Base-by-base conservation (phyloP, 2,797 vertebrate genomes). In the Champsocephalus gunnari region DNA sequence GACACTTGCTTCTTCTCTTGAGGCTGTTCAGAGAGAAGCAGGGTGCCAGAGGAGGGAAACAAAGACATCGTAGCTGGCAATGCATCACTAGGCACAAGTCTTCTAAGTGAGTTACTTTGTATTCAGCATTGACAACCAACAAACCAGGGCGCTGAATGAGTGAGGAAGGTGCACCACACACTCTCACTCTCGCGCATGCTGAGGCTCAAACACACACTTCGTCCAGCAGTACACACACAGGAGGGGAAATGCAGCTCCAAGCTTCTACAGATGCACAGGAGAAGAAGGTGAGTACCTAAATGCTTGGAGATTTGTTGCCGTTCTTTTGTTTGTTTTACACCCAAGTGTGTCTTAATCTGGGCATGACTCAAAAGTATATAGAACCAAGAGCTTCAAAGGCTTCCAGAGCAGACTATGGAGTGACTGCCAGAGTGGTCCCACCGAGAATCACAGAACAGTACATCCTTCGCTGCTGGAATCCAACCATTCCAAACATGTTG, bases 241-340 rank as follows among this genome's bases (percentile, higher is more conserved):
- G 80, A 83, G 89, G 86, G 88, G 82, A 75, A 75, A 95, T 95
- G 94, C 90, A 93, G 92, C 94, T 94, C 77, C 89, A 88, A 79
- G 81, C 81, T 53, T 80, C 88, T 53, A 41, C 82, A 71, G 87
- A 92, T 57, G 56, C 86, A 53, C 90, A 93, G 84, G 93, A 94
- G 82, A 92, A 77, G 81, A 93, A 79, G 93, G 95, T 96, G 90
- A 95, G 95, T 92, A 57, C 38, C 47, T 57, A 56, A 71, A 73
- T 58, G 51, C 73, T 34, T 68, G 62, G 57, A 73, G 74, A 14
- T 72, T 82, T 55, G 66, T 3, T 21, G 12, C 16, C 2, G 5
- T 48, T 56, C 34, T 19, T 50, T 51, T 65, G 14, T 44, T 54
- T 64, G 10, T 77, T 58, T 56, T 66, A 41, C 21, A 65, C 32